These are phyloP conservation scores for Catalaphyllia jardinei DNA, from an alignment of 64 coral and sea anemone genomes.

Conservation along the genomic window DNA sequence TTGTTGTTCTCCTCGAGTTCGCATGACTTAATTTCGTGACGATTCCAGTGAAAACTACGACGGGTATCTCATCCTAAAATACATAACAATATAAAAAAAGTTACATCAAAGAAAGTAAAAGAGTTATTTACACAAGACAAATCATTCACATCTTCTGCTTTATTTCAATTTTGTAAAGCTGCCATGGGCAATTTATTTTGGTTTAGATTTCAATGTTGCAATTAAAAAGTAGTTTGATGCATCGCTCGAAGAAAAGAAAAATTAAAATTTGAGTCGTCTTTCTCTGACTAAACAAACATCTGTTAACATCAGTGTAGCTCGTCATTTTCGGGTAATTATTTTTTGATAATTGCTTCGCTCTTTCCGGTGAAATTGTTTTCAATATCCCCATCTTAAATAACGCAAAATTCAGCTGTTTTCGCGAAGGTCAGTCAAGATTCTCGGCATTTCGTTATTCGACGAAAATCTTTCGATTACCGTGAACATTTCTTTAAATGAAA, in stretches of 20 bases:
- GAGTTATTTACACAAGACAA: not conserved
- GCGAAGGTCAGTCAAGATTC: not conserved
- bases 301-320: not conserved
- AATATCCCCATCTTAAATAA: not conserved
- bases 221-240: not conserved
- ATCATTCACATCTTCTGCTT: not conserved
- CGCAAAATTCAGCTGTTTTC: not conserved
- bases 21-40: too few relatives aligned
- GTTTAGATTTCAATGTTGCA: not conserved
- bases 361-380: not conserved
- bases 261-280: not conserved
- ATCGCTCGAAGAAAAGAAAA: not conserved
- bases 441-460: not conserved
- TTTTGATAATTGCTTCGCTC: not conserved
- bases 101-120: too few relatives aligned
- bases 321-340: conserved; percentile 11
- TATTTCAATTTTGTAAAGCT: not conserved
- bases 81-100: too few relatives aligned
- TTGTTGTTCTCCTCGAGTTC: too few relatives aligned
- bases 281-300: conserved; percentile 24
- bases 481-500: too few relatives aligned
- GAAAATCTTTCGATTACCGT: too few relatives aligned
- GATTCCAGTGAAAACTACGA: too few relatives aligned
- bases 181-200: not conserved
- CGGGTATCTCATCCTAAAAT: too few relatives aligned